Conservation (phyloP, 2,113 vertebrate species). For the Otis tarda region DNA sequence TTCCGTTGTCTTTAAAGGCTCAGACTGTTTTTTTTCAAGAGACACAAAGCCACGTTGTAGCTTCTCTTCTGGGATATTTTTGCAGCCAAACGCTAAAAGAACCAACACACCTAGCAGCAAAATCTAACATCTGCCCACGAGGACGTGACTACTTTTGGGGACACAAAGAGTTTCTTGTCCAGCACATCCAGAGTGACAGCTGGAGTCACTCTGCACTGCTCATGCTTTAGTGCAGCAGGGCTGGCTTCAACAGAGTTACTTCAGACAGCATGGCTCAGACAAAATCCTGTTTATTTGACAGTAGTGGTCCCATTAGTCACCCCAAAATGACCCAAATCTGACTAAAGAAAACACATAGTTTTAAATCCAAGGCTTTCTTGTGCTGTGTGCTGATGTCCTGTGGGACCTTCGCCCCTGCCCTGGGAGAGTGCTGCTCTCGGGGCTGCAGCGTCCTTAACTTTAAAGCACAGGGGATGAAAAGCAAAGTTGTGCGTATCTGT, state of each 20-base stretch:
- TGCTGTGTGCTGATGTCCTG: not conserved
- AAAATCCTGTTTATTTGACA: not conserved
- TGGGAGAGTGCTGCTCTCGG: not conserved
- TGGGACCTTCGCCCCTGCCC: not conserved
- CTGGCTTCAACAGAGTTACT: not conserved
- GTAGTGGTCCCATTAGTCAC: not conserved
- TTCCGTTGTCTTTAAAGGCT: not conserved
- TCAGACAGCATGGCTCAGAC: not conserved
- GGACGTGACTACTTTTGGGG: not conserved
- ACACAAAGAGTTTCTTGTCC: not conserved
- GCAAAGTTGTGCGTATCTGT: not conserved
- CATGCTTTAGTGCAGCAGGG: not conserved
- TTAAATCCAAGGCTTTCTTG: not conserved
- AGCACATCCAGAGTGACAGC: not conserved
- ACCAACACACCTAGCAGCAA: not conserved
- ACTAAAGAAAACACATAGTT: not conserved
- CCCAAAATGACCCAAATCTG: not conserved
- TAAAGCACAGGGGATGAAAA: not conserved
- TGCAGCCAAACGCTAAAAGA: not conserved
- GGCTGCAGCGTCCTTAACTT: not conserved
- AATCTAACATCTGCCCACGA: not conserved
- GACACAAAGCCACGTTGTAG: accelerated
- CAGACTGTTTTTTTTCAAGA: not conserved
- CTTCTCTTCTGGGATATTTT: not conserved
- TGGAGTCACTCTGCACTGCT: not conserved